Base-by-base conservation (phyloP, 2,797 vertebrate species). In the Coranthus polyacanthus region DNA sequence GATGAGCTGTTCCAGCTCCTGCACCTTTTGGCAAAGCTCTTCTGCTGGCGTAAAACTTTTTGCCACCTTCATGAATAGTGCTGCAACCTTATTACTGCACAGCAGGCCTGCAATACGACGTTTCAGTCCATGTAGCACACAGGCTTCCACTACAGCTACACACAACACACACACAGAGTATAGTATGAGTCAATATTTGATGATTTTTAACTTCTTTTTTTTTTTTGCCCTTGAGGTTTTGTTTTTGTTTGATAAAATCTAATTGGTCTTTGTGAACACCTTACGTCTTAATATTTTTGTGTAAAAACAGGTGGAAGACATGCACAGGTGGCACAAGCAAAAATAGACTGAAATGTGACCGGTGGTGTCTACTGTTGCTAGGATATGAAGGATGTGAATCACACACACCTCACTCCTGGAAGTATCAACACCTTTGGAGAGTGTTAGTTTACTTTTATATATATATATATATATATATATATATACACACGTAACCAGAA, bases 1-100 rank as follows among this genome's bases (percentile, higher is more conserved):
- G 0, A 98, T 94, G 34, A 97, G 92, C 83, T 97, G 97, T 81
- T 99, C 97, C 88, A 99, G 78, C 57, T 97, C 97, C 59, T 98
- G 97, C 51, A 98, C 98, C 72, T 97, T 98, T 69, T 84, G 94
- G 78, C 96, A 98, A 42, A 99, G 95, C 67, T 97, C 95, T 67
- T 98, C 97, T 0, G 98, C 98, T 0, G 94, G 95, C 0, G 94
- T 89, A 71, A 97, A 98, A 91, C 90, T 95, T 92, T 96, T 99
- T 32, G 93, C 96, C 90, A 96, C 95, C 88, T 98, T 99, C 95
- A 97, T 95, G 68, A 99, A 99, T 2, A 99, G 95, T 0, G 98
- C 96, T 0, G 97, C 96, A 0, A 98, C 95, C 92, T 99, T 99
- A 90, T 99, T 99, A 85, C 96, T 99, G 85, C 97, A 96, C 84